Percentiles rank a stretch among this genome's conserved stretches.
These are phyloP conservation scores for Chrysolina oricalcia DNA, from an alignment of 2,888 invertebrate genomes.

Conservation along the genomic window DNA sequence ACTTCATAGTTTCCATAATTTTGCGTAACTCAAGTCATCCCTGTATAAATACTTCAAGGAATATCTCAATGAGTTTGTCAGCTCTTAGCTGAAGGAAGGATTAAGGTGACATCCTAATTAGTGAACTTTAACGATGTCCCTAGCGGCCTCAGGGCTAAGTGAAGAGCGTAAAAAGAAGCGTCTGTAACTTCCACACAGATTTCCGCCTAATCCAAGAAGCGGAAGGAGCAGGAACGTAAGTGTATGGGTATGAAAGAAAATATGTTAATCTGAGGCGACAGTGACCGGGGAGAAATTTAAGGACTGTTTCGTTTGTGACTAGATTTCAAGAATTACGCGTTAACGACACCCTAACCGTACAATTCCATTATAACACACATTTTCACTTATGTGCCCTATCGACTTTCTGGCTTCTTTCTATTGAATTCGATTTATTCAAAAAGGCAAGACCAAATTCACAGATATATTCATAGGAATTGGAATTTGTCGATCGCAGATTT, in stretches of 20 bases:
- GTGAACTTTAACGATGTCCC: slow-evolving; percentile 64
- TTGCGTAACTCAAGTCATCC: slow-evolving; percentile 38
- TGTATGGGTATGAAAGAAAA: slow-evolving; percentile 9
- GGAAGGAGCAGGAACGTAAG: slow-evolving; percentile 21
- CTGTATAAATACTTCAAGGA: slow-evolving; percentile 46
- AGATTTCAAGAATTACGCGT: no score
- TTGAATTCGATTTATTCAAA: no score
- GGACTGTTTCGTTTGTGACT: not conserved
- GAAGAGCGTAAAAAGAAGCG: slow-evolving; percentile 49
- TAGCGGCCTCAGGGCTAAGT: slow-evolving; percentile 48
- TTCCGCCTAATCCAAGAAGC: slow-evolving; percentile 43
- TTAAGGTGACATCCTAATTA: slow-evolving; percentile 63
- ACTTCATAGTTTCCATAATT: slow-evolving; percentile 42
- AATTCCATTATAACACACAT: no score
- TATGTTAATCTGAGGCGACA: slow-evolving; percentile 25
- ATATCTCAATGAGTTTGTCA: slow-evolving; percentile 50
- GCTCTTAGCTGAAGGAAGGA: slow-evolving; percentile 51
- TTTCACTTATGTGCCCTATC: no score
- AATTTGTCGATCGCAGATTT: no score
- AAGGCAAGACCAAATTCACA: no score
- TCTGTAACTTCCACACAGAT: slow-evolving; percentile 49
- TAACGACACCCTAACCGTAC: no score
- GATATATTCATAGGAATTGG: no score
- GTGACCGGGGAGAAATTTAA: not conserved
- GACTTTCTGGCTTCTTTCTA: no score